Percentiles rank a stretch among this genome's conserved stretches.
phyloP scores from a whole-genome alignment of 2,797 vertebrate species.

The Ataeniobius toweri region DNA sequence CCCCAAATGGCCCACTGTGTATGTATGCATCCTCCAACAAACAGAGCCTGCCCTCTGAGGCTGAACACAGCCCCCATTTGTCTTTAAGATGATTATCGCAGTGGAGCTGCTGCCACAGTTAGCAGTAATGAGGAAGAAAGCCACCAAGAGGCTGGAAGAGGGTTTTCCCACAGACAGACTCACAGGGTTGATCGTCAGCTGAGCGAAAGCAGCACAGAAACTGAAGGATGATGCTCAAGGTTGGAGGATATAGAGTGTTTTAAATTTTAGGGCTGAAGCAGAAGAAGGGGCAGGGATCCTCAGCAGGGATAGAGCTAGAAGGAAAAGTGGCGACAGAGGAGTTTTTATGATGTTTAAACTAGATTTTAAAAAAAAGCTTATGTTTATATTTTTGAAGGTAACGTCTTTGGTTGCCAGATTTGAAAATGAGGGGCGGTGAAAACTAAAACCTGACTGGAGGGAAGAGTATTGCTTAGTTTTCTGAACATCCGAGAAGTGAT shows the following conservation, averaged over 20 bases:
- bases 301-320: neutral
- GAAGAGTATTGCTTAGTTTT: slow-evolving; percentile 11
- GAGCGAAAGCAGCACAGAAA: slow-evolving; percentile 35
- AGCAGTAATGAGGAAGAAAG: slow-evolving; percentile 70
- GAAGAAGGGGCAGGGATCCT: slow-evolving; percentile 3
- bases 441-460: slow-evolving; percentile 13
- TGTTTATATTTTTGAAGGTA: slow-evolving; percentile 2
- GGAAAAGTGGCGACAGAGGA: neutral
- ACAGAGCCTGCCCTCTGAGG: slow-evolving; percentile 60
- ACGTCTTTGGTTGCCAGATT: slow-evolving; percentile 20
- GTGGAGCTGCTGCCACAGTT: slow-evolving; percentile 35
- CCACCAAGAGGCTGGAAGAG: slow-evolving; percentile 43
- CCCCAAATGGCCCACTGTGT: slow-evolving; percentile 19
- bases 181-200: slow-evolving; percentile 43
- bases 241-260: slow-evolving; percentile 29
- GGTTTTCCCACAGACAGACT: slow-evolving; percentile 59
- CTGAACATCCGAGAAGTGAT: slow-evolving; percentile 22
- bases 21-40: slow-evolving; percentile 53
- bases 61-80: slow-evolving; percentile 35
- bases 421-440: slow-evolving; percentile 11
- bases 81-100: slow-evolving; percentile 60
- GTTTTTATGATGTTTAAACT: slow-evolving; percentile 12
- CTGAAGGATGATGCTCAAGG: slow-evolving; percentile 10
- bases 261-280: slow-evolving; percentile 6
- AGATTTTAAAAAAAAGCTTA: neutral